These are phyloP conservation scores for Ramazzottius varieornatus DNA, from an alignment of 2,888 invertebrate genomes.

Conservation along the genomic window DNA sequence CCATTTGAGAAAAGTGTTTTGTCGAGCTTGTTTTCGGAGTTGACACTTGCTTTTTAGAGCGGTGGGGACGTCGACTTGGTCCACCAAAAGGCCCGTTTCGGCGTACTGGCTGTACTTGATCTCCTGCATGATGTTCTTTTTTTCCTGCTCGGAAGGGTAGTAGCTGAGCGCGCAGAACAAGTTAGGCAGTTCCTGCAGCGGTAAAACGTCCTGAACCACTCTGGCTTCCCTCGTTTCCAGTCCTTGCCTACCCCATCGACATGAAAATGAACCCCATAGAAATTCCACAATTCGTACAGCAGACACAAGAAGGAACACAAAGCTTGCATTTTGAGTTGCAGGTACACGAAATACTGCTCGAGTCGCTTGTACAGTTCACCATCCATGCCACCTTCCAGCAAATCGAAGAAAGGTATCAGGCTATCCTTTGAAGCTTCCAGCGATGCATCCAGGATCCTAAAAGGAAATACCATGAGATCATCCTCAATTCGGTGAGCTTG, in stretches of 20 bases:
- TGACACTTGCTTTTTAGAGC: constrained; percentile 1
- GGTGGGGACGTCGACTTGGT: constrained; percentile 32
- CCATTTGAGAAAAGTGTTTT: too few relatives aligned
- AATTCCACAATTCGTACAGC: not conserved
- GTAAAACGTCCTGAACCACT: constrained; percentile 33
- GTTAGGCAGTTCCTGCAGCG: constrained; percentile 39
- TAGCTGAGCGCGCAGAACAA: constrained; percentile 45
- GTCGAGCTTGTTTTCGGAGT: too few relatives aligned
- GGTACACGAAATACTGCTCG: constrained; percentile 45
- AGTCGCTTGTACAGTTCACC: constrained; percentile 45
- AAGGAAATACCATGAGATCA: not conserved
- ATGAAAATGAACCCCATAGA: too few relatives aligned
- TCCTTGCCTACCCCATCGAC: constrained; percentile 34
- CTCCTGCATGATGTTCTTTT: constrained; percentile 26
- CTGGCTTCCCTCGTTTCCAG: constrained; percentile 37
- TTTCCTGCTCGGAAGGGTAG: constrained; percentile 47
- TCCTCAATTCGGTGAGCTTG: not conserved
- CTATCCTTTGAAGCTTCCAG: constrained; percentile 21
- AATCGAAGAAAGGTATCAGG: constrained; percentile 39
- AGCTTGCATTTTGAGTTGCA: constrained; percentile 31
- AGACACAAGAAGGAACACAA: not conserved
- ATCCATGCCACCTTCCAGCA: constrained; percentile 39
- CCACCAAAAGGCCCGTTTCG: constrained; percentile 23
- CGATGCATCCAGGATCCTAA: constrained; percentile 19
- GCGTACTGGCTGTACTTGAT: constrained; percentile 26